Base-by-base conservation (phyloP, 2,797 vertebrate genomes). In the Aplochiton taeniatus region DNA sequence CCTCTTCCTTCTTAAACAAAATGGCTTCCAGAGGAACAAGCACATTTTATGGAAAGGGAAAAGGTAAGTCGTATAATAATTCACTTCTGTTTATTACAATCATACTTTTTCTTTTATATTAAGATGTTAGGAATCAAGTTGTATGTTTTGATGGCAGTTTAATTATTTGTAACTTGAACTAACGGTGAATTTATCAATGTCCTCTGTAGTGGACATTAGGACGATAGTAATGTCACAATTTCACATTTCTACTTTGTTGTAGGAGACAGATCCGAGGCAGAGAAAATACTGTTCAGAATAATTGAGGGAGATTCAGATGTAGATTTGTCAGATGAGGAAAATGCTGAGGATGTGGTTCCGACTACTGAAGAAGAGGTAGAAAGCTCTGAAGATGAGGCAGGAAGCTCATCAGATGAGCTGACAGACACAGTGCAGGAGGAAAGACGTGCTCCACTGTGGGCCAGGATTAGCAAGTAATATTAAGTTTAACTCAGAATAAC, bases 321-420 rank as follows among this genome's bases (percentile, higher is more conserved):
- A 50, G 65, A 70, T 12, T 47, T 71, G 6, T 66, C 60, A 68
- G 72, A 68, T 63, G 61, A 67, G 54, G 53, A 73, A 51, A 42
- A 56, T n/a, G n/a, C n/a, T n/a, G n/a, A n/a, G n/a, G n/a, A n/a
- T n/a, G n/a, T n/a, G n/a, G n/a, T n/a, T n/a, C n/a, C n/a, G n/a
- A n/a, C n/a, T n/a, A n/a, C n/a, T n/a, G n/a, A n/a, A 63, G 70
- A 73, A 51, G 49, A 71, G n/a, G 20, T 42, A 63, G 57, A 50
- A 50, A 55, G 16, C 41, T 56, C 47, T 57, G 45, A 61, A 55
- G 19, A 68, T n/a, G n/a, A n/a, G n/a, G n/a, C n/a, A n/a, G n/a
- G n/a, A n/a, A n/a, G n/a, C n/a, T n/a, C n/a, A n/a, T n/a, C n/a
- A n/a, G n/a, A n/a, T n/a, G n/a, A n/a, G n/a, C n/a, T n/a, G 20